Percentiles rank a stretch among this genome's conserved stretches.
These are phyloP conservation scores for Muschampia plurimacula DNA, from an alignment of 2,888 invertebrate species.

Conservation along the genomic window DNA sequence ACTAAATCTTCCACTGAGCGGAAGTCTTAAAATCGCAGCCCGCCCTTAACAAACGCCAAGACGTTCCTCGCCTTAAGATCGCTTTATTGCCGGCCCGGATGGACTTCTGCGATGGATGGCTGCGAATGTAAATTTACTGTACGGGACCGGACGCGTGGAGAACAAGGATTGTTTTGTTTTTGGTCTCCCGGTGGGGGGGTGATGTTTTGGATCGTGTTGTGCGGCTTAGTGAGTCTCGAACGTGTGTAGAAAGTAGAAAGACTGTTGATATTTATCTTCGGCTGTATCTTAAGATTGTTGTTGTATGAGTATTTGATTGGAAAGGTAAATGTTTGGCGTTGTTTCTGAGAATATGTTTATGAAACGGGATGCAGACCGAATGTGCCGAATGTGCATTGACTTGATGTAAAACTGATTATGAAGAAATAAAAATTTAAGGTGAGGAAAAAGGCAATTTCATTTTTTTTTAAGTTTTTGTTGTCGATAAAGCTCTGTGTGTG, in stretches of 20 bases:
- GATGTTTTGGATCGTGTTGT: background rate
- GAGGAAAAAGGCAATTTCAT: no score
- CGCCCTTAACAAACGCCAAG: constrained; percentile 58
- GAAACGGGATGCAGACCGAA: no score
- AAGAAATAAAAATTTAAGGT: no score
- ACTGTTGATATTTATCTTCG: background rate
- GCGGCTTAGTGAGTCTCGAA: background rate
- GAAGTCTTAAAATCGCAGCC: constrained; percentile 36
- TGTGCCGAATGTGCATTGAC: no score
- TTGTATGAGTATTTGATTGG: no score
- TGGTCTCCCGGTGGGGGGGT: constrained; percentile 55
- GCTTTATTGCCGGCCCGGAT: constrained; percentile 84
- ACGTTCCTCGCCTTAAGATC: constrained; percentile 81
- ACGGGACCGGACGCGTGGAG: constrained; percentile 82
- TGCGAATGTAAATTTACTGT: constrained; percentile 84
- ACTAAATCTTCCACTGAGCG: constrained; percentile 5
- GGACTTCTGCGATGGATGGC: constrained; percentile 84
- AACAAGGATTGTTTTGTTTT: constrained; percentile 84
- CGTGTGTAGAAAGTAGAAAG: background rate
- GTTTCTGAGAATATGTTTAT: no score
- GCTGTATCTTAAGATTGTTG: background rate
- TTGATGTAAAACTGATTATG: no score
- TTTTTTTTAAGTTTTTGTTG: no score
- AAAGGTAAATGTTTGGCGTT: no score
- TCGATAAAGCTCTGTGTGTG: no score